A percentile compares a stretch with the other conserved stretches of the same genome.
Conservation (phyloP, 2,113 vertebrate species). For the Tetrao urogallus region DNA sequence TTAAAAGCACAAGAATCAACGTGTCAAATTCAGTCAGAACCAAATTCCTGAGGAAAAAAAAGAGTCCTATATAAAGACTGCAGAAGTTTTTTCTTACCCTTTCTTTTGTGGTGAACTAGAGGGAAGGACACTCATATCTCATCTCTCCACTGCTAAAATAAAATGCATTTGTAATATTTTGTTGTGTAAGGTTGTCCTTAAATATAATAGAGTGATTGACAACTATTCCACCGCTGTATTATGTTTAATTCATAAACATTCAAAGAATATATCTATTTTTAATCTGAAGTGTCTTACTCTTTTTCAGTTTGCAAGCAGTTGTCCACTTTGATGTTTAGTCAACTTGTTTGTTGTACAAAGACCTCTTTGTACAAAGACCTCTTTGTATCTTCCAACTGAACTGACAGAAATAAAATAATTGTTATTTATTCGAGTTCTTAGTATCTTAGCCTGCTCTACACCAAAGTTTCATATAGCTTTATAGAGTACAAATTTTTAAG, state of each 20-base stretch:
- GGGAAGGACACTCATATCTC: neutral
- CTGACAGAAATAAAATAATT: conserved; percentile 12
- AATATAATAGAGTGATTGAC: neutral
- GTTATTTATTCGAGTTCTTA: neutral
- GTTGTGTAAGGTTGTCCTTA: neutral
- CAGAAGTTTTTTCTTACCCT: neutral
- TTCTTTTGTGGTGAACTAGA: neutral
- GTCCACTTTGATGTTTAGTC: neutral
- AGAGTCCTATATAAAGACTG: neutral
- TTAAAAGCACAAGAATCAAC: neutral
- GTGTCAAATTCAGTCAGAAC: neutral
- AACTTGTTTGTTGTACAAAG: too few species aligned
- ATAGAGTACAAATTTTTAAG: neutral
- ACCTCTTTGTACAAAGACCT: too few species aligned
- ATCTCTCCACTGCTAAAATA: neutral
- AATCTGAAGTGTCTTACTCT: neutral
- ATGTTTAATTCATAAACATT: neutral
- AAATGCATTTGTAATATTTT: neutral
- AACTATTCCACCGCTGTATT: neutral
- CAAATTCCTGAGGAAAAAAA: neutral
- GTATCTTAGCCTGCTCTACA: neutral
- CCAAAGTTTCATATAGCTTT: neutral
- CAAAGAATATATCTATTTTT: neutral
- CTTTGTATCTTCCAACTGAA: neutral
- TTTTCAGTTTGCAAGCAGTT: neutral